phyloP scores from a whole-genome alignment of 2,888 invertebrate species.

The Rosalia funebris region DNA sequence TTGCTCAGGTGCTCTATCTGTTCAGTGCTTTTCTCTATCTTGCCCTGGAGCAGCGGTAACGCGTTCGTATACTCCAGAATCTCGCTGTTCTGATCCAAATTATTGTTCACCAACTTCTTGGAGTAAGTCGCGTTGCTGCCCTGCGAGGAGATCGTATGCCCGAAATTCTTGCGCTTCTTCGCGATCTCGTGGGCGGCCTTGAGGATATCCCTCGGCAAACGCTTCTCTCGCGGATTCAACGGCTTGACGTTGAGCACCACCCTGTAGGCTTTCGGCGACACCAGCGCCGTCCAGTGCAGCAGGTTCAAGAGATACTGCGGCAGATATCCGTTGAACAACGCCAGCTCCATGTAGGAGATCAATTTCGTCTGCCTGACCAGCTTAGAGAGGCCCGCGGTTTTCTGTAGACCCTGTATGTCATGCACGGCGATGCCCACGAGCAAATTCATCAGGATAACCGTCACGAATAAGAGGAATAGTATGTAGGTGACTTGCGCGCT shows the following conservation, averaged over 20 bases:
- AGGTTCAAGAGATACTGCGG: constrained; percentile 80
- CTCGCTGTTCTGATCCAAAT: constrained; percentile 61
- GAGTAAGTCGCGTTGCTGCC: constrained; percentile 73
- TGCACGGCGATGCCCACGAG: constrained; percentile 89
- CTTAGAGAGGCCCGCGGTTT: constrained; percentile 85
- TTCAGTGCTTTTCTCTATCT: constrained; percentile 76
- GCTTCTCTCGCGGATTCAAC: constrained; percentile 83
- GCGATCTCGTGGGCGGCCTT: constrained; percentile 85
- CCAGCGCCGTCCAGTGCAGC: constrained; percentile 80
- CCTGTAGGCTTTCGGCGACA: constrained; percentile 83
- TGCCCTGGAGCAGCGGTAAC: constrained; percentile 70
- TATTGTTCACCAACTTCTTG: constrained; percentile 74
- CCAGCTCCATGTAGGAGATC: constrained; percentile 87
- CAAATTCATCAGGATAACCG: constrained; percentile 86
- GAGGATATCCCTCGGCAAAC: constrained; percentile 81
- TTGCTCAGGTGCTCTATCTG: constrained; percentile 73
- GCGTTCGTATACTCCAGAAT: constrained; percentile 62
- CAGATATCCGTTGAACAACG: constrained; percentile 81
- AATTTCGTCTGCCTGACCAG: constrained; percentile 85
- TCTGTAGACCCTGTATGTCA: constrained; percentile 86
- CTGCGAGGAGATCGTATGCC: constrained; percentile 75
- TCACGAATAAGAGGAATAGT: constrained; percentile 82
- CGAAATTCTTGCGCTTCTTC: constrained; percentile 77
- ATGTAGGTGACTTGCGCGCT: constrained; percentile 86
- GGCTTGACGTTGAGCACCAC: constrained; percentile 86